Conservation (phyloP, 2,888 invertebrate genomes). For the Tipula helvola region DNA sequence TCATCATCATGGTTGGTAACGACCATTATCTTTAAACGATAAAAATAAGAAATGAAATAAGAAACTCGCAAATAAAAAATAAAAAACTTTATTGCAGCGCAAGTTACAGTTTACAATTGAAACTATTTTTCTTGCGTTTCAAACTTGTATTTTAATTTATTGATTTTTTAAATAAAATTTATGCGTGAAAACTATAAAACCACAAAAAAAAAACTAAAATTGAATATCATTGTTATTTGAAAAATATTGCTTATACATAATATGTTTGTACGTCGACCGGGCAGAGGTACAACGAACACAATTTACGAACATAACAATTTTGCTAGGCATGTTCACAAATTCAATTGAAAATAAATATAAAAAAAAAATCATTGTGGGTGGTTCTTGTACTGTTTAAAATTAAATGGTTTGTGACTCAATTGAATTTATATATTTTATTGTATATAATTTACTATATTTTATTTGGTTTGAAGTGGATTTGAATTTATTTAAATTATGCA, state of each 20-base stretch:
- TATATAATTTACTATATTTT: neutral
- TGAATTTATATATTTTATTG: neutral
- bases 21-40: neutral
- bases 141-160: neutral
- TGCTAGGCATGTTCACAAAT: neutral
- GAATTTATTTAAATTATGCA: neutral
- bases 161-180: neutral
- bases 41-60: neutral
- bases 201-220: neutral
- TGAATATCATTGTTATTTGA: neutral
- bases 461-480: neutral
- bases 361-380: neutral
- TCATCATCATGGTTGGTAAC: neutral
- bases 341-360: neutral
- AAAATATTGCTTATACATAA: neutral
- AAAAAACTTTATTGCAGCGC: neutral
- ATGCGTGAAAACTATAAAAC: neutral
- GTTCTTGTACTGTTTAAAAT: neutral
- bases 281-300: neutral
- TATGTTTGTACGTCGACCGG: neutral
- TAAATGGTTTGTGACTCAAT: neutral
- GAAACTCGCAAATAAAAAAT: neutral
- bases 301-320: neutral
- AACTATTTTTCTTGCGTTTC: neutral
- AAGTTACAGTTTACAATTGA: neutral